Evolutionary conservation across 1,140 invertebrate species (phyloP).

Genomic region (Hycleus cichorii): DNA sequence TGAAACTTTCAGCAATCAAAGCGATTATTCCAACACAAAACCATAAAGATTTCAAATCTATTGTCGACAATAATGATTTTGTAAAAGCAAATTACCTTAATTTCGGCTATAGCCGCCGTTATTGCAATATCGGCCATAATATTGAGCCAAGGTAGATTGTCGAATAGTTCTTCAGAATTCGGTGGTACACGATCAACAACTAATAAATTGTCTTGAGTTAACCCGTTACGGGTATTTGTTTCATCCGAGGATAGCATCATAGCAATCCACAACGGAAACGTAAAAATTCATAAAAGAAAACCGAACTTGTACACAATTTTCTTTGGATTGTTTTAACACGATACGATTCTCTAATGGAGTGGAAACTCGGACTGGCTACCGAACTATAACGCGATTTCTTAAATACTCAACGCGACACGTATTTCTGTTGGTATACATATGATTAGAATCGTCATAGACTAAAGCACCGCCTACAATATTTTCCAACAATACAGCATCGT

Average conservation of each 20-base stretch:
- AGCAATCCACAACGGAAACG: constrained; percentile 5
- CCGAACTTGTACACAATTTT: too few relatives aligned
- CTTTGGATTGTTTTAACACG: too few relatives aligned
- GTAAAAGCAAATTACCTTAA: constrained; percentile 29
- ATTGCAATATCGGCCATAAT: constrained; percentile 39
- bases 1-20: too few relatives aligned
- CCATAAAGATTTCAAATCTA: too few relatives aligned
- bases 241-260: constrained; percentile 33
- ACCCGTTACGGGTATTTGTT: constrained; percentile 21
- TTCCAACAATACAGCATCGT: not conserved
- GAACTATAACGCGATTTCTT: not conserved
- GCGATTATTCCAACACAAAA: too few relatives aligned
- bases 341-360: too few relatives aligned
- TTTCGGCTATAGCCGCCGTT: constrained; percentile 37
- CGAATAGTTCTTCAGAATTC: constrained; percentile 33
- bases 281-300: too few relatives aligned
- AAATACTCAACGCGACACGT: not conserved
- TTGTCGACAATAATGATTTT: too few relatives aligned
- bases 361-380: too few relatives aligned
- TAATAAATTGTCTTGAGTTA: constrained; percentile 19
- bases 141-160: constrained; percentile 36
- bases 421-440: too few relatives aligned
- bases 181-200: constrained; percentile 33
- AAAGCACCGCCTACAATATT: constrained; percentile 4
- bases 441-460: too few relatives aligned